A percentile compares a stretch with the other conserved stretches of the same genome.
These are phyloP conservation scores for Coluber constrictor DNA, from an alignment of 2,797 vertebrate species.

Conservation along the genomic window DNA sequence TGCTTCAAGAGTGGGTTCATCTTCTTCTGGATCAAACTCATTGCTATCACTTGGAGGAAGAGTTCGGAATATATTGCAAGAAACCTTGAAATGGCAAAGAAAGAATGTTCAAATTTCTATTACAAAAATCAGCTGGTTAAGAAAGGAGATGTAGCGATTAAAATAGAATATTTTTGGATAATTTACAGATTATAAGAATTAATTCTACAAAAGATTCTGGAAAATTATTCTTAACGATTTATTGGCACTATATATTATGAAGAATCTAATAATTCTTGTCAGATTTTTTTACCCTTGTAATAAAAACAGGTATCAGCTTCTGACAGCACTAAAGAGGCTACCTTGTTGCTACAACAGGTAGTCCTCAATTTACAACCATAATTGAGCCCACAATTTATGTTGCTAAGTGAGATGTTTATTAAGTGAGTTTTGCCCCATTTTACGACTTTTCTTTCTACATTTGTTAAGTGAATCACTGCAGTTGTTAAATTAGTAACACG, in stretches of 20 bases:
- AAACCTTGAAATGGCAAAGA: slow-evolving; percentile 80
- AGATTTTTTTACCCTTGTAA: neutral
- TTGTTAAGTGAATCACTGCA: too few species aligned
- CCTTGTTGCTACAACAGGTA: neutral
- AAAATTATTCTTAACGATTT: neutral
- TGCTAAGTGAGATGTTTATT: too few species aligned
- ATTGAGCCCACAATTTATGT: too few species aligned
- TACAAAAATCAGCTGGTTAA: neutral
- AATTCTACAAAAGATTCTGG: neutral
- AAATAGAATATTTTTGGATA: neutral
- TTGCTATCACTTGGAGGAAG: slow-evolving; percentile 98
- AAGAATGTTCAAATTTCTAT: slow-evolving; percentile 42
- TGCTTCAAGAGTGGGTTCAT: slow-evolving; percentile 96
- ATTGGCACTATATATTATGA: neutral
- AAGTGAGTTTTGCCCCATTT: too few species aligned
- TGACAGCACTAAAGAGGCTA: neutral
- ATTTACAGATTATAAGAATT: neutral
- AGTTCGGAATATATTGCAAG: slow-evolving; percentile 99
- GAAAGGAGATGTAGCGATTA: neutral
- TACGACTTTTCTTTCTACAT: too few species aligned
- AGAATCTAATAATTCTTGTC: neutral
- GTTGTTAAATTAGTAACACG: too few species aligned
- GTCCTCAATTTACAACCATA: too few species aligned
- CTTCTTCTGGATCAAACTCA: slow-evolving; percentile 98
- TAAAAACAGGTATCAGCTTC: neutral